A percentile compares a stretch with the other conserved stretches of the same genome.
phyloP scores from a whole-genome alignment of 2,113 vertebrate species.

The Trochalopteron elliotii region DNA sequence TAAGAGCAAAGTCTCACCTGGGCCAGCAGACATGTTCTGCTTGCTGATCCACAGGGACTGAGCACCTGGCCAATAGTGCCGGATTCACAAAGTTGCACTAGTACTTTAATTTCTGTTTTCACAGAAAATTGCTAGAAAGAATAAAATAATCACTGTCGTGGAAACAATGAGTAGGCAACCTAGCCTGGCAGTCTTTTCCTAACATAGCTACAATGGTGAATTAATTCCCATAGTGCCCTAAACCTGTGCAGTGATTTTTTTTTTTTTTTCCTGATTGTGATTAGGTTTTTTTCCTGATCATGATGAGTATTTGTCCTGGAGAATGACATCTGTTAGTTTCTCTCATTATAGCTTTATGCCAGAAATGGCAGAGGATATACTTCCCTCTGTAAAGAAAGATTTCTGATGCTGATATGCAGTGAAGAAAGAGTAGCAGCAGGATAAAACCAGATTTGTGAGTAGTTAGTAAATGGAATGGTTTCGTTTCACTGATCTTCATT shows the following conservation, averaged over 20 bases:
- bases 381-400: not conserved
- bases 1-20: not conserved
- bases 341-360: not conserved
- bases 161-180: not conserved
- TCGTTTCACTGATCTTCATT: conserved; percentile 34
- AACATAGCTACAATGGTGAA: not conserved
- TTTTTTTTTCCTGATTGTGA: not conserved
- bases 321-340: not conserved
- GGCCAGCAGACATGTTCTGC: not conserved
- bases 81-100: not conserved
- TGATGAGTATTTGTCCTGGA: not conserved
- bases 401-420: not conserved
- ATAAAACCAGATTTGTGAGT: not conserved
- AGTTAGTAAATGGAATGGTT: not conserved
- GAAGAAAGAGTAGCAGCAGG: not conserved
- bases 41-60: not conserved
- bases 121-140: not conserved
- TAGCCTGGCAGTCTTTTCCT: not conserved
- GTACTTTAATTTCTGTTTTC: not conserved
- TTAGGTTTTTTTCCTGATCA: not conserved
- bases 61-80: not conserved
- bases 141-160: not conserved
- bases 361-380: not conserved
- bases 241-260: not conserved
- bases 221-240: not conserved